phyloP scores from a whole-genome alignment of 2,888 invertebrate genomes.

The Coelinius sp. region DNA sequence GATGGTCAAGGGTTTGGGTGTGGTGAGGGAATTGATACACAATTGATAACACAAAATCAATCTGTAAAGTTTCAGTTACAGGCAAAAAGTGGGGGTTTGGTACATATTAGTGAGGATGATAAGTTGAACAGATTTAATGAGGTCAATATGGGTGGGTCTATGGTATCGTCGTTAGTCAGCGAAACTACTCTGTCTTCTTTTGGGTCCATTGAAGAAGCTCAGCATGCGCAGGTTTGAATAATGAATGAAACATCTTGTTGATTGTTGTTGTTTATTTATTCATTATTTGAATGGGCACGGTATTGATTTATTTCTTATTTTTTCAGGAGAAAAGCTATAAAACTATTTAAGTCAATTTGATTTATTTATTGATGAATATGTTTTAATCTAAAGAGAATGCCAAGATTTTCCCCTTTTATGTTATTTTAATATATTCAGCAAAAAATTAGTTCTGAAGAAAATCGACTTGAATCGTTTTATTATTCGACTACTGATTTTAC shows the following conservation, averaged over 20 bases:
- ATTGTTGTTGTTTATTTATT: conserved; percentile 29
- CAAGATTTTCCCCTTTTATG: too few species aligned
- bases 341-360: not conserved
- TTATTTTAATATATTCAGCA: too few species aligned
- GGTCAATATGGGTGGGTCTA: conserved; percentile 58
- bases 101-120: conserved; percentile 52
- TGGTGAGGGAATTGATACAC: too few species aligned
- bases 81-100: conserved; percentile 50
- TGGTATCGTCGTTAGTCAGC: conserved; percentile 59
- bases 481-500: too few species aligned
- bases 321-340: too few species aligned
- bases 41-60: not conserved
- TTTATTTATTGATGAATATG: too few species aligned
- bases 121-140: conserved; percentile 53
- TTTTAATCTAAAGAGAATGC: too few species aligned
- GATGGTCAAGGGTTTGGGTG: too few species aligned
- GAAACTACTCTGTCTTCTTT: conserved; percentile 63
- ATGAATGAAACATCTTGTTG: conserved; percentile 32
- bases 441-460: too few species aligned
- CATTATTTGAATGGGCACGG: not conserved
- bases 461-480: too few species aligned
- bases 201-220: conserved; percentile 64
- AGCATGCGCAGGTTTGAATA: conserved; percentile 68
- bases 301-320: conserved; percentile 26
- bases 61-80: not conserved